Evolutionary conservation across 2,888 invertebrate species (phyloP), one percentile per base, ranked within the genome.

Genomic region (Sesia bembeciformis): DNA sequence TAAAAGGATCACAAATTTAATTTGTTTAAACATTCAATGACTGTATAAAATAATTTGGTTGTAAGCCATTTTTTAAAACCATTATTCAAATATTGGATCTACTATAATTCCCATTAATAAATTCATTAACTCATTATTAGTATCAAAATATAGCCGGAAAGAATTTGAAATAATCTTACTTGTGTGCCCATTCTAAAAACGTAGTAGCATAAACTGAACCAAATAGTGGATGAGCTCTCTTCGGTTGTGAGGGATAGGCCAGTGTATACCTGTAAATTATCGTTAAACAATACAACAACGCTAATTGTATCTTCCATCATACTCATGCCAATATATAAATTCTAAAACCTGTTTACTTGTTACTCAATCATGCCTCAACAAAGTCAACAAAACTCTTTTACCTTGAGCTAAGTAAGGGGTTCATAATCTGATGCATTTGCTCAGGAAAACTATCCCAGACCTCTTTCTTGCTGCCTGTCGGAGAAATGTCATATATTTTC

Each of bases 341-440:
- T 23, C 23, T 23, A 23, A 23, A 23, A 23, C 23, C 23, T 23
- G 23, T 23, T 23, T 23, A 23, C 23, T 23, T 23, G 23, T 23
- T 23, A 23, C 23, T 23, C 23, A 23, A 23, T 23, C 23, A 23
- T 23, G 23, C 23, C 23, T 23, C 23, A 23, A 23, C 23, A 23
- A 23, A 23, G 23, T 23, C 23, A 23, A 23, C 2, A 23, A 23
- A 23, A 23, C 23, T 23, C 23, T 23, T 23, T 39, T 91, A 93
- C 83, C 93, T 93, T 0, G 96, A 95, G 54, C 93, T 93, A 0
- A 95, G 77, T 52, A 96, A 81, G 0, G 96, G 96, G 56, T 90
- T 85, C 92, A 96, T 95, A 39, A 96, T 91, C 73, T 95, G 94
- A 66, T 93, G 93, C 84, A 94, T 93, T 55, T 92, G 90, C 59